These are phyloP conservation scores for Pterocles gutturalis DNA, from an alignment of 2,113 vertebrate genomes.

Conservation along the genomic window DNA sequence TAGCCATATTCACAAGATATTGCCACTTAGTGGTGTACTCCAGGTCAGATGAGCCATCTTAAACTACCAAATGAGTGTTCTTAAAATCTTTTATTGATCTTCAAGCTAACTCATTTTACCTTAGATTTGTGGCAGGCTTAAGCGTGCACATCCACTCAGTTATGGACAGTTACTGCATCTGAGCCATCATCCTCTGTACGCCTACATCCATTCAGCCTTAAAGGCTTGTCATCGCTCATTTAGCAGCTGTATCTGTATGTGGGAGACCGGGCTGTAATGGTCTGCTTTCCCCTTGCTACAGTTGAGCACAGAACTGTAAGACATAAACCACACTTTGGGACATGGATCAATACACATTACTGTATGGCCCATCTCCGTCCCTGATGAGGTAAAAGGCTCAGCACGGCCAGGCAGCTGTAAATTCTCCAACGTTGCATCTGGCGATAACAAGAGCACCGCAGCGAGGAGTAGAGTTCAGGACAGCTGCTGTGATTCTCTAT, in stretches of 20 bases:
- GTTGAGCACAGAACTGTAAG: conserved; percentile 19
- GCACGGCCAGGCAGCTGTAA: conserved; percentile 17
- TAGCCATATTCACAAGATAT: background rate
- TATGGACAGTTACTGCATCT: conserved; percentile 22
- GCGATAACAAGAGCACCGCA: background rate
- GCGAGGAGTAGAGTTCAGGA: background rate
- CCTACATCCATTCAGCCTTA: conserved; percentile 10
- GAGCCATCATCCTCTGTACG: background rate
- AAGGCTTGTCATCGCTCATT: conserved; percentile 35
- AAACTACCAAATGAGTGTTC: background rate
- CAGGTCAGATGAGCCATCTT: background rate
- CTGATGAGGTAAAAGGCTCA: conserved; percentile 55
- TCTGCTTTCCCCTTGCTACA: background rate
- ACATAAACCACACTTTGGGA: conserved; percentile 42
- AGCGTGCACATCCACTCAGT: background rate
- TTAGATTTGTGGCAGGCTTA: conserved; percentile 44
- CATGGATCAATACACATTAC: conserved; percentile 59
- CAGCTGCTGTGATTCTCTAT: background rate
- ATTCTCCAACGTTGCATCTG: background rate
- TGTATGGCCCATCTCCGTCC: background rate
- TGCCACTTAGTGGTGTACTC: background rate
- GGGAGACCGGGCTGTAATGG: background rate
- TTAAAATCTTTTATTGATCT: conserved; percentile 55
- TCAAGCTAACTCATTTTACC: conserved; percentile 1
- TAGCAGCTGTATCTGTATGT: background rate